Conservation (phyloP, 1,140 invertebrate genomes). For the Trinorchestia longiramus region DNA sequence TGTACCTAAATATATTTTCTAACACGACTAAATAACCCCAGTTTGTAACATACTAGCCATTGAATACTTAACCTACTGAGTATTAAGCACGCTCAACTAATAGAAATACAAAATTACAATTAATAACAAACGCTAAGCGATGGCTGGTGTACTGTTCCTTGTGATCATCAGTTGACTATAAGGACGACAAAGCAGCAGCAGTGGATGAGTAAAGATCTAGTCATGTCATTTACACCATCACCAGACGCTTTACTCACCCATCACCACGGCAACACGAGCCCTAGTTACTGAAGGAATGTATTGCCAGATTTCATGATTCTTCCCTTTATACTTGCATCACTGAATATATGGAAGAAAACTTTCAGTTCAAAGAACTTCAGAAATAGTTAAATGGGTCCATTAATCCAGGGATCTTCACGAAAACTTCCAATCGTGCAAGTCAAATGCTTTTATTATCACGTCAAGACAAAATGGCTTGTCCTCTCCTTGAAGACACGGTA, state of each 20-base stretch:
- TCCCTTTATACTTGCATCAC: neutral
- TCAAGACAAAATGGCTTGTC: neutral
- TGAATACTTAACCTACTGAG: neutral
- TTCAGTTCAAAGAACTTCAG: neutral
- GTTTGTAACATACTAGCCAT: neutral
- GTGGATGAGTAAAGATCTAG: conserved; percentile 89
- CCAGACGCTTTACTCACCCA: conserved; percentile 83
- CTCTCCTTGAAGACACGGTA: neutral
- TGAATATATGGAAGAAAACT: neutral
- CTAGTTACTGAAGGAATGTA: neutral
- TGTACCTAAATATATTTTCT: too few species aligned
- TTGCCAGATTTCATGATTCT: neutral
- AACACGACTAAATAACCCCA: neutral
- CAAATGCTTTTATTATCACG: neutral
- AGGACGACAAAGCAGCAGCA: conserved; percentile 40
- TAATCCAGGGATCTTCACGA: too few species aligned
- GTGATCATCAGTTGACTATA: neutral
- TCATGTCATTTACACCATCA: conserved; percentile 77
- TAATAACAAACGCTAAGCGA: neutral
- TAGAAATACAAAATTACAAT: neutral
- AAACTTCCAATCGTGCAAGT: too few species aligned
- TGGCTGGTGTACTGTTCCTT: neutral
- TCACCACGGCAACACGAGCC: conserved; percentile 47
- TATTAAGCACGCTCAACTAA: neutral
- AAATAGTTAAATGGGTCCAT: too few species aligned